Base-by-base conservation (phyloP, 2,113 vertebrate species). In the Oreochromis spilurus region DNA sequence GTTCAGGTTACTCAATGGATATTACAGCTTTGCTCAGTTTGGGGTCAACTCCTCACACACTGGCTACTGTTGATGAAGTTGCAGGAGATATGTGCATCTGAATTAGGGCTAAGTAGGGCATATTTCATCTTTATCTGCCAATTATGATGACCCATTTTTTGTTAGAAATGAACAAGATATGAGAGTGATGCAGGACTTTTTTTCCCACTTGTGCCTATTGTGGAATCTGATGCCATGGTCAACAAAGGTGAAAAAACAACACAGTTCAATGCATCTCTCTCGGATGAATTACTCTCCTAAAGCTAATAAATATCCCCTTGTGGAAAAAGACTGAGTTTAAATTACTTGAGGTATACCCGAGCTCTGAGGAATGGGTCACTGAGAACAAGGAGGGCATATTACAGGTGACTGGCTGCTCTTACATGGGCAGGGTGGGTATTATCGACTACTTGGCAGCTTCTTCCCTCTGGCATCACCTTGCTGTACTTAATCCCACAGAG, bases 71-170 rank as follows among this genome's bases (percentile, higher is more conserved):
- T 85, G 21, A 88, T 29, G 50, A 52, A 86, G 31, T 81, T 87
- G 24, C 45, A 82, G 5, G 26, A 83, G 86, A 50, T 84, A 79
- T 84, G 62, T 81, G 67, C 16, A 52, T 72, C 85, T 62, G 65
- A 89, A 88, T 83, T 43, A 58, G 57, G 70, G 38, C 78, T 90
- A 93, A 92, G 62, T 93, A 84, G 90, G 92, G 52, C 90, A 91
- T 86, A 85, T 92, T 89, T 88, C 34, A 48, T 87, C 85, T 85
- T 87, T 50, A 85, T 91, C 85, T 89, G 88, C 83, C 88, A 91
- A 52, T 75, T 62, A 83, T 48, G 84, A 86, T 93, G 92, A 90
- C 90, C 91, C 72, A 91, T 88, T 93, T 94, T 94, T 84, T 77
- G 21, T 72, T 43, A 31, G 75, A 34, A 84, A 72, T 83, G 72